Evolutionary conservation across 2,113 vertebrate species (phyloP).

Genomic region (Tachuris rubrigastra): DNA sequence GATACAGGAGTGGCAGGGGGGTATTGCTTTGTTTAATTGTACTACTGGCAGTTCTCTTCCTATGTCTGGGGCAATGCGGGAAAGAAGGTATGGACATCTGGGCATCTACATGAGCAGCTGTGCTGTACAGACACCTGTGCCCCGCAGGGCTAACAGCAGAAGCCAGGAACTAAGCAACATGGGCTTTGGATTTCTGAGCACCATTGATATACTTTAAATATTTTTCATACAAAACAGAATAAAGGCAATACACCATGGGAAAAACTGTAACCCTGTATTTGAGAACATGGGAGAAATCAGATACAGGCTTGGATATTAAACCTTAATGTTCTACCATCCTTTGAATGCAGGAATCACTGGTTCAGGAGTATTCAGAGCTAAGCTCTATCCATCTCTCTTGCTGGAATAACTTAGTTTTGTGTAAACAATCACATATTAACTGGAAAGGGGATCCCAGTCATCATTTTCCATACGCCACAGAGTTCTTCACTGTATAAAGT

Average conservation of each 20-base stretch:
- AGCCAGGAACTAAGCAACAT: background rate
- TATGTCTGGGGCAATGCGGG: background rate
- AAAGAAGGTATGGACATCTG: background rate
- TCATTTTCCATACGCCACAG: background rate
- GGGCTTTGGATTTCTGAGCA: background rate
- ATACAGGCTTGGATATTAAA: background rate
- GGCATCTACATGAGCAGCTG: background rate
- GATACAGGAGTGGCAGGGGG: background rate
- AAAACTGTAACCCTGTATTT: background rate
- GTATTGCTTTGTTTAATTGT: background rate
- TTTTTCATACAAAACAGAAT: background rate
- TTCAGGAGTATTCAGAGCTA: background rate
- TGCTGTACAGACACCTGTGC: background rate
- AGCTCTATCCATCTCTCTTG: background rate
- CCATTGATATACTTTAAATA: background rate
- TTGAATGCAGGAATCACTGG: background rate
- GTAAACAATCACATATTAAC: background rate
- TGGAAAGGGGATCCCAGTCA: background rate
- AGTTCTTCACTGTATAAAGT: background rate
- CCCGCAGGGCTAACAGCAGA: background rate
- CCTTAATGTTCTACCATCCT: background rate
- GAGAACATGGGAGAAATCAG: background rate
- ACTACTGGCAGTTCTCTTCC: background rate
- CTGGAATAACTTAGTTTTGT: background rate
- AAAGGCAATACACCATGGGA: background rate